Percentiles rank a stretch among this genome's conserved stretches.
Evolutionary conservation across 2,797 vertebrate genomes (phyloP).

Genomic region (Argentina silus): DNA sequence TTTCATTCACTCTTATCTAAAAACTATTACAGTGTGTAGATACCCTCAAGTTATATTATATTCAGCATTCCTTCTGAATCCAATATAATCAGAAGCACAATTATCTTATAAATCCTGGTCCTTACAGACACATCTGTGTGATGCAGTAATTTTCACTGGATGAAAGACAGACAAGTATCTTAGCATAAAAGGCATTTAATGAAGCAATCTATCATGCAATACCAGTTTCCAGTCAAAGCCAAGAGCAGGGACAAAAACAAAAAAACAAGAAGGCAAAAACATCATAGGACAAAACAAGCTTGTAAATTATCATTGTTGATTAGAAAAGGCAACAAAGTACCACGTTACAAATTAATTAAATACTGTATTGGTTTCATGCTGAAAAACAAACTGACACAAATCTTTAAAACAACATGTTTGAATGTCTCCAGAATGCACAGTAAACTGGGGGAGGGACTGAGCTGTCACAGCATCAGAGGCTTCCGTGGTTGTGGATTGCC

Average conservation of each 20-base stretch:
- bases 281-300: constrained; percentile 48
- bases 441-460: constrained; percentile 33
- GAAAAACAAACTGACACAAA: constrained; percentile 11
- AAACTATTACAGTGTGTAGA: no score
- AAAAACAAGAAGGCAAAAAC: constrained; percentile 24
- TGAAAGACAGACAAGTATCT: not conserved
- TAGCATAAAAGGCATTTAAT: constrained; percentile 25
- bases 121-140: not conserved
- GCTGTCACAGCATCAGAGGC: not conserved
- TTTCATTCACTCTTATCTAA: not conserved
- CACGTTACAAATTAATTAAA: constrained; percentile 18
- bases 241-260: constrained; percentile 31
- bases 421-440: constrained; percentile 26
- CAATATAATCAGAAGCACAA: no score
- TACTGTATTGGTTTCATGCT: constrained; percentile 27
- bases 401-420: constrained; percentile 3
- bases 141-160: not conserved
- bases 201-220: constrained; percentile 59
- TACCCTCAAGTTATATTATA: no score
- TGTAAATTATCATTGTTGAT: constrained; percentile 37
- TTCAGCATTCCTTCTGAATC: no score
- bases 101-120: no score
- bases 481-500: not conserved
- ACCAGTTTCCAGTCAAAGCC: constrained; percentile 40
- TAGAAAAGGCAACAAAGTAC: constrained; percentile 20